Evolutionary conservation across 2,113 vertebrate species (phyloP).

Genomic region (Pangasianodon hypophthalmus): DNA sequence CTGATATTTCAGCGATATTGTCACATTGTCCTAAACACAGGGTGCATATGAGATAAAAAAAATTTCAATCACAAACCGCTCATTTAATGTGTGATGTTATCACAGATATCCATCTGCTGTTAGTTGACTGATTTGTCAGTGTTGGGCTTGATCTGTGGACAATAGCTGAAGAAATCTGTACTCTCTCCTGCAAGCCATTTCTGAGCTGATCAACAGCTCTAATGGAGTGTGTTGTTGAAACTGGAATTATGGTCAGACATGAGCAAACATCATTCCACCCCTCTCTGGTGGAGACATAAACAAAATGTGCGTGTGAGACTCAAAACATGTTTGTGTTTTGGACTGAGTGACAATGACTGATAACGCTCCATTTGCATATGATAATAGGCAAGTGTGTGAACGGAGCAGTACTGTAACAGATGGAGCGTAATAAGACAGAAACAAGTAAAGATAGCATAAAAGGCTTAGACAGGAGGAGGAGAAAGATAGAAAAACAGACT

Average conservation of each 20-base stretch:
- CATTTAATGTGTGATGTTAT: background rate
- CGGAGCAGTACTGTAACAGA: background rate
- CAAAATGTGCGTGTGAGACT: background rate
- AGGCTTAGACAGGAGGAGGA: background rate
- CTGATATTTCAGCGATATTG: background rate
- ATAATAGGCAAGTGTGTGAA: background rate
- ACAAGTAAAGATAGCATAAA: background rate
- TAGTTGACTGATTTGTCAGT: background rate
- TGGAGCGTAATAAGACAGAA: background rate
- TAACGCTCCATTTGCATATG: background rate
- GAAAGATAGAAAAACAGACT: background rate
- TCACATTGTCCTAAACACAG: background rate
- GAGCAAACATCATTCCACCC: background rate
- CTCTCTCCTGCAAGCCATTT: background rate
- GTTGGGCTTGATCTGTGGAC: background rate
- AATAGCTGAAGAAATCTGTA: background rate
- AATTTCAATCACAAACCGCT: background rate
- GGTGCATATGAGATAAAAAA: background rate
- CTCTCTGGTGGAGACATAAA: background rate
- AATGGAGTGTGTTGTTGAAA: background rate
- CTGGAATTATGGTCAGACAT: background rate
- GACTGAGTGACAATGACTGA: background rate
- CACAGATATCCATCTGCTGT: background rate
- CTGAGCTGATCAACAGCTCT: background rate
- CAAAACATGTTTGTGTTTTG: slow-evolving; percentile 8